phyloP scores from a whole-genome alignment of 2,888 invertebrate species.

The Melanostoma scalare region DNA sequence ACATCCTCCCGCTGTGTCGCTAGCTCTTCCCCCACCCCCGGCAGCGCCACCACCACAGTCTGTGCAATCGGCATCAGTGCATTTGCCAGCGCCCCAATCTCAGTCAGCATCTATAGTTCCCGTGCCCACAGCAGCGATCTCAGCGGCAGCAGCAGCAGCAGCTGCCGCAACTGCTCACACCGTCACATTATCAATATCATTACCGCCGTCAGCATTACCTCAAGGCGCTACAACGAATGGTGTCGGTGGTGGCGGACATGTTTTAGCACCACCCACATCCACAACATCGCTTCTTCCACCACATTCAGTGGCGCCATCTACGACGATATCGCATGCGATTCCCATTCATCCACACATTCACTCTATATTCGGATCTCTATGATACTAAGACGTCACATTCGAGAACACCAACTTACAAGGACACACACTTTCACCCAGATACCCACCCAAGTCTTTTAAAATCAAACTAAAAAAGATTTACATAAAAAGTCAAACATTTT shows the following conservation, averaged over 20 bases:
- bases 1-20: conserved; percentile 79
- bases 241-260: conserved; percentile 76
- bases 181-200: conserved; percentile 80
- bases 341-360: conserved; percentile 82
- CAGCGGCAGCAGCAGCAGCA: conserved; percentile 71
- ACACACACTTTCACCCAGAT: conserved; percentile 52
- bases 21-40: conserved; percentile 67
- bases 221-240: conserved; percentile 75
- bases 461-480: conserved; percentile 8
- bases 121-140: conserved; percentile 73
- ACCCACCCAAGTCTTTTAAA: conserved; percentile 66
- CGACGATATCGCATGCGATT: conserved; percentile 80
- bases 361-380: conserved; percentile 83
- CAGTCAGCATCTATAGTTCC: conserved; percentile 72
- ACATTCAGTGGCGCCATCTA: conserved; percentile 73
- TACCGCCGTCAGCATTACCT: conserved; percentile 78
- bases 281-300: conserved; percentile 65
- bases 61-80: conserved; percentile 69
- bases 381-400: conserved; percentile 80
- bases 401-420: conserved; percentile 68
- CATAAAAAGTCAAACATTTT: conserved; percentile 30
- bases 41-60: conserved; percentile 75
- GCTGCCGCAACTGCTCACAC: conserved; percentile 77
- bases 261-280: conserved; percentile 70
- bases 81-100: conserved; percentile 62